Percentiles rank a stretch among this genome's conserved stretches.
phyloP scores from a whole-genome alignment of 2,888 invertebrate species.

The Oegoconia quadripuncta region DNA sequence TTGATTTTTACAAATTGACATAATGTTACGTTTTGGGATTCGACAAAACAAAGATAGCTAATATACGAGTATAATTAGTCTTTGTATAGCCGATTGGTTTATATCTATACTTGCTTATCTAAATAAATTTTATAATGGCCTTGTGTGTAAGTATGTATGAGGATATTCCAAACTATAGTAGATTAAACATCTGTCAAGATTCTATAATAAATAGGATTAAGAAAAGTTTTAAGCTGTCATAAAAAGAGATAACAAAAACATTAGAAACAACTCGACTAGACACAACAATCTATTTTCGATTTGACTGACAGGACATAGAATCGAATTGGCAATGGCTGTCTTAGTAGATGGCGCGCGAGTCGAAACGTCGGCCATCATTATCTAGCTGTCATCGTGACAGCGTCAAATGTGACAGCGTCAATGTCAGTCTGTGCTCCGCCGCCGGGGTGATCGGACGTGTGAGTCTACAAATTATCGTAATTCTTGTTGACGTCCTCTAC shows the following conservation, averaged over 20 bases:
- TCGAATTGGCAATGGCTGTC: conserved; percentile 40
- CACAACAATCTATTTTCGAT: conserved; percentile 13
- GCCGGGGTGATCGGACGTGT: conserved; percentile 17
- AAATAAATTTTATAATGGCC: too few species aligned
- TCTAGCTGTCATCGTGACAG: conserved; percentile 42
- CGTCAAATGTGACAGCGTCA: conserved; percentile 29
- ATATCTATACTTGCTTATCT: too few species aligned
- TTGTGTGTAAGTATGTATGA: too few species aligned
- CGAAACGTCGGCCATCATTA: conserved; percentile 39
- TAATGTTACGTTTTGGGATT: too few species aligned
- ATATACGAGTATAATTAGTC: too few species aligned
- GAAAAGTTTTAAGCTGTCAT: neutral
- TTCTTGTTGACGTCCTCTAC: conserved; percentile 23
- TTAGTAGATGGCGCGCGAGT: conserved; percentile 33
- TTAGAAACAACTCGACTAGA: neutral
- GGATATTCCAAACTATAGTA: too few species aligned
- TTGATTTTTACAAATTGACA: too few species aligned
- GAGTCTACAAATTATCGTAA: conserved; percentile 31
- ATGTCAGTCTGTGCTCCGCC: conserved; percentile 9
- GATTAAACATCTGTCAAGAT: too few species aligned
- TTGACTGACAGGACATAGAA: conserved; percentile 35
- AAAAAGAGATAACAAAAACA: neutral
- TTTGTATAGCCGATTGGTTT: too few species aligned
- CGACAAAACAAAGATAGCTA: too few species aligned
- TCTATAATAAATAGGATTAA: neutral